Evolutionary conservation across 2,888 invertebrate genomes (phyloP).

Genomic region (Phoenoteleia sp.): DNA sequence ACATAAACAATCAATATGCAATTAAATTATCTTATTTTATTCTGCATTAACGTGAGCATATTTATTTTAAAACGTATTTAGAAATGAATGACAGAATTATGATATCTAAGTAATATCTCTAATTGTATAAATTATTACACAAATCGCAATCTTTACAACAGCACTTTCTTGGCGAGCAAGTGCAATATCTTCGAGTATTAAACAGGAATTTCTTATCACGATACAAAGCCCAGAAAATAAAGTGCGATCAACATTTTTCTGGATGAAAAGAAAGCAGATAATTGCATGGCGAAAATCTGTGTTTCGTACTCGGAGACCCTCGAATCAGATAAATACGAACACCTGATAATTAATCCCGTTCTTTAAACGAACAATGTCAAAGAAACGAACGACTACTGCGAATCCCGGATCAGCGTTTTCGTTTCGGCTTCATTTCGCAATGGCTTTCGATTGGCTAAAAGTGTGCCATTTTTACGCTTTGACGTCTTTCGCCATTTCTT

Average conservation of each 20-base stretch:
- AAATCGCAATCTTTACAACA: no score
- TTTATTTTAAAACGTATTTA: no score
- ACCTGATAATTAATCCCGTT: conserved; percentile 15
- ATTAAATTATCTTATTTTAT: no score
- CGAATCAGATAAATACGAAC: conserved; percentile 1
- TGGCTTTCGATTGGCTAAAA: conserved; percentile 9
- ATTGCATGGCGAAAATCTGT: background rate
- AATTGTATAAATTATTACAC: no score
- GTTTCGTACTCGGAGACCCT: background rate
- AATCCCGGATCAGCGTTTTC: conserved; percentile 35
- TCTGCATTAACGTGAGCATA: no score
- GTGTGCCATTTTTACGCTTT: conserved; percentile 31
- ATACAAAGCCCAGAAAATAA: no score
- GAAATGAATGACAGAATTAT: no score
- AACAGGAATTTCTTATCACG: no score
- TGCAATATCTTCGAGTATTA: no score
- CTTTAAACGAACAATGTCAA: conserved; percentile 2
- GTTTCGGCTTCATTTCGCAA: conserved; percentile 28
- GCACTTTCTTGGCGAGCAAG: no score
- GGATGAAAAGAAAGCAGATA: background rate
- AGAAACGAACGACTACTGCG: conserved; percentile 4
- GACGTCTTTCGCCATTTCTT: conserved; percentile 25
- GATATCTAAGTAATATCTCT: no score
- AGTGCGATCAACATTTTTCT: background rate
- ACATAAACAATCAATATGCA: no score